Percentiles rank a stretch among this genome's conserved stretches.
phyloP scores from a whole-genome alignment of 2,888 invertebrate genomes.

The Coecobrya sp. region DNA sequence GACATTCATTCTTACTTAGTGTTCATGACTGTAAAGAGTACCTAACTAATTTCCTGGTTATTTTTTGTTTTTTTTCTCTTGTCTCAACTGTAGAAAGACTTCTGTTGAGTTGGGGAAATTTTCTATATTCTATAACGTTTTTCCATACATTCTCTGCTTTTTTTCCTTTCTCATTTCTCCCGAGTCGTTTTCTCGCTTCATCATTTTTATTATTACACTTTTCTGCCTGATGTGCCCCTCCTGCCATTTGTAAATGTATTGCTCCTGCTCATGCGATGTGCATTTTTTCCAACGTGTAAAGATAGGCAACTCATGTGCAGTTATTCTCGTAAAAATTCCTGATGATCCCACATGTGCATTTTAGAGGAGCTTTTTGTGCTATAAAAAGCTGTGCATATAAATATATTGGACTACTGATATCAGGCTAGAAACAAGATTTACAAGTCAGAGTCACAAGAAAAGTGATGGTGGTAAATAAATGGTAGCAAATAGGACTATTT shows the following conservation, averaged over 20 bases:
- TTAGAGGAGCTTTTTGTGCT: constrained; percentile 45
- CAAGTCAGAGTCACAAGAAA: background rate
- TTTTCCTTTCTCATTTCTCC: constrained; percentile 23
- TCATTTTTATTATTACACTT: constrained; percentile 43
- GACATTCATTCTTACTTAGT: constrained; percentile 30
- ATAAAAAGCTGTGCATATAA: constrained; percentile 68
- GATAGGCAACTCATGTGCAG: constrained; percentile 40
- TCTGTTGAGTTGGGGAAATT: constrained; percentile 93
- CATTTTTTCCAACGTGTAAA: constrained; percentile 12
- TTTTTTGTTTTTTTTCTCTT: constrained; percentile 57
- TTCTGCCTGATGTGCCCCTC: background rate
- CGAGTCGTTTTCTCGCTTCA: constrained; percentile 54
- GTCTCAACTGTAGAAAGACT: constrained; percentile 91
- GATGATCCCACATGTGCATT: constrained; percentile 71
- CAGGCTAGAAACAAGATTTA: background rate
- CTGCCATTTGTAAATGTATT: constrained; percentile 11
- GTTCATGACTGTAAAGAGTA: constrained; percentile 37
- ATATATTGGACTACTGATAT: background rate
- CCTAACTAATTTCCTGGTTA: constrained; percentile 70
- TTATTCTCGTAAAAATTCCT: constrained; percentile 39
- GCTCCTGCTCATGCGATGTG: background rate
- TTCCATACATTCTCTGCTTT: constrained; percentile 4
- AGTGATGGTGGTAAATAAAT: constrained; percentile 35
- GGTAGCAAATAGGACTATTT: constrained; percentile 34
- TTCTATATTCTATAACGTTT: constrained; percentile 45